These are phyloP conservation scores for Chlorodrepanis virens DNA, from an alignment of 2,113 vertebrate genomes.

Conservation along the genomic window DNA sequence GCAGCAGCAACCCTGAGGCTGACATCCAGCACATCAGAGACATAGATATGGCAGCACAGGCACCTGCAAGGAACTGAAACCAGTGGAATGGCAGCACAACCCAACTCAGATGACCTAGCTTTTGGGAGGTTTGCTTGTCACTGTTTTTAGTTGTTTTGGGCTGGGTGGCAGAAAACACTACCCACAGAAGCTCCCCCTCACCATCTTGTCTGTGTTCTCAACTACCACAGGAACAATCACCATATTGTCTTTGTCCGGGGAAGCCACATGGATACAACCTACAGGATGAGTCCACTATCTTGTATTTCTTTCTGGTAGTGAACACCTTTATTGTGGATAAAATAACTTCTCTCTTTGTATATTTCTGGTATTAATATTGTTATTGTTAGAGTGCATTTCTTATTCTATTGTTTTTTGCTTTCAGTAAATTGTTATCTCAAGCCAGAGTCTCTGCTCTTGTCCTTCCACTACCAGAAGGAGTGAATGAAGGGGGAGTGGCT, in stretches of 20 bases:
- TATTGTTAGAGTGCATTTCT: not conserved
- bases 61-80: not conserved
- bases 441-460: not conserved
- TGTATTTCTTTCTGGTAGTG: not conserved
- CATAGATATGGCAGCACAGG: accelerated
- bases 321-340: not conserved
- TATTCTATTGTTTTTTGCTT: not conserved
- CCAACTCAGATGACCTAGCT: accelerated
- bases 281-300: not conserved
- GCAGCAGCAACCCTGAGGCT: no score
- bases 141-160: not conserved
- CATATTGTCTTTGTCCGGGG: not conserved
- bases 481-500: not conserved
- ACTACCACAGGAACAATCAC: not conserved
- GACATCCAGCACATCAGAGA: not conserved
- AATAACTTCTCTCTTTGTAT: not conserved
- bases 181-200: not conserved
- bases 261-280: not conserved
- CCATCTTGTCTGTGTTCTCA: not conserved
- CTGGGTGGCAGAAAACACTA: not conserved
- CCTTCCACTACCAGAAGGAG: not conserved
- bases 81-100: not conserved
- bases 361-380: not conserved
- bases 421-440: not conserved
- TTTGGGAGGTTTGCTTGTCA: not conserved